Evolutionary conservation across 2,888 invertebrate genomes (phyloP).

Genomic region (Gastracanthus pulcherrimus): DNA sequence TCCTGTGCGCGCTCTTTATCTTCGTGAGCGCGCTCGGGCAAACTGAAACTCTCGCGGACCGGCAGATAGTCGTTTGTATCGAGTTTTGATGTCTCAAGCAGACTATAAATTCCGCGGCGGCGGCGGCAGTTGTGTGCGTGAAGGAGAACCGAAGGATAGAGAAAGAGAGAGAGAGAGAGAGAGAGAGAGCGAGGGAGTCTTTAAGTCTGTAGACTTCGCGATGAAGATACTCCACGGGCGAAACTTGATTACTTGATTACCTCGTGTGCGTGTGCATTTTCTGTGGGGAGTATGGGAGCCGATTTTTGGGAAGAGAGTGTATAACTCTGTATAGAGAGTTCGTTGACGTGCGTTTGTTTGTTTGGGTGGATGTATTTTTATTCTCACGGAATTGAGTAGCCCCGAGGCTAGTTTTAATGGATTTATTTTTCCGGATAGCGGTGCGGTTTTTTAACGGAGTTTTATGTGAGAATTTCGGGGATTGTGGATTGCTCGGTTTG

Average conservation of each 20-base stretch:
- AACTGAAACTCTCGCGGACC: conserved; percentile 6
- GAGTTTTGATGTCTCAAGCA: conserved; percentile 69
- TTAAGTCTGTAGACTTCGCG: neutral
- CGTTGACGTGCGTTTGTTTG: neutral
- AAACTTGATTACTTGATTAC: conserved; percentile 60
- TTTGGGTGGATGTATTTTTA: neutral
- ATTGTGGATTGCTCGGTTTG: too few relatives aligned
- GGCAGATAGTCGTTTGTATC: conserved; percentile 60
- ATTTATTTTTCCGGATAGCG: neutral
- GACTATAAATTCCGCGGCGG: conserved; percentile 64
- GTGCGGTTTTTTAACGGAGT: neutral
- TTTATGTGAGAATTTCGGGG: too few relatives aligned
- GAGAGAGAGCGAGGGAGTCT: too few relatives aligned
- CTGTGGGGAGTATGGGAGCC: too few relatives aligned
- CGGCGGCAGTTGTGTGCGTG: neutral
- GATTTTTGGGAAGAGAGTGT: neutral
- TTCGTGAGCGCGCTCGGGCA: neutral
- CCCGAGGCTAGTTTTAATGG: neutral
- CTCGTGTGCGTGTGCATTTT: neutral
- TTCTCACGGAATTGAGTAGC: neutral
- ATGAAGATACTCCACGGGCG: conserved; percentile 32
- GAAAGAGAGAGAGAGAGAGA: too few relatives aligned
- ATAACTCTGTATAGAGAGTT: neutral
- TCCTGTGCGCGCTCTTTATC: conserved; percentile 34
- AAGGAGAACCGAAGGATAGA: too few relatives aligned